Conservation (phyloP, 2,113 vertebrate genomes). For the Myrmecophaga tridactyla region DNA sequence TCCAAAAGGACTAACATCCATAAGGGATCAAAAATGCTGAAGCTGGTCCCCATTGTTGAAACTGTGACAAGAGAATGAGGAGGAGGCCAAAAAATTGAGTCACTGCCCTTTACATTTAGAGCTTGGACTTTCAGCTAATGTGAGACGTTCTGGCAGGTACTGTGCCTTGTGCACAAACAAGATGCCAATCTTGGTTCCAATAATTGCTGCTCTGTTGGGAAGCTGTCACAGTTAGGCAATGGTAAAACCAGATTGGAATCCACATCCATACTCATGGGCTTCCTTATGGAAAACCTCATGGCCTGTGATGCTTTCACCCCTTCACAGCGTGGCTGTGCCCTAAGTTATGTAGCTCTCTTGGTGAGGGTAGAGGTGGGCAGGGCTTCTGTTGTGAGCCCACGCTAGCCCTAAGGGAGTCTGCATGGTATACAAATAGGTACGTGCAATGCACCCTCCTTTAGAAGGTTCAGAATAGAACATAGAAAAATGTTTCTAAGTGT, state of each 20-base stretch:
- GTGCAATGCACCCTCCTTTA: background rate
- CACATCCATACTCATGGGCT: background rate
- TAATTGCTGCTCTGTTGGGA: rapidly evolving
- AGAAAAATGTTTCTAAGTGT: background rate
- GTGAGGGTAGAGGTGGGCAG: background rate
- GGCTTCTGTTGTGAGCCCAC: background rate
- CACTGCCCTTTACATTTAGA: background rate
- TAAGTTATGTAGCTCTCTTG: background rate
- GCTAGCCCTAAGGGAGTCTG: background rate
- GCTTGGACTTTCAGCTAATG: background rate
- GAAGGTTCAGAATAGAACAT: background rate
- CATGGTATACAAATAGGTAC: background rate
- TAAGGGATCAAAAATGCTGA: background rate
- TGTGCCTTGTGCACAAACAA: background rate
- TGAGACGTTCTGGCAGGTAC: background rate
- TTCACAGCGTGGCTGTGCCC: background rate
- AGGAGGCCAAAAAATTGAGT: background rate
- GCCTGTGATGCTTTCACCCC: background rate
- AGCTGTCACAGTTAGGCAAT: rapidly evolving
- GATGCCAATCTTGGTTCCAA: rapidly evolving
- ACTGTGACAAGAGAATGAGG: background rate
- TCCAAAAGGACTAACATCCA: rapidly evolving
- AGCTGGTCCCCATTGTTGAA: background rate
- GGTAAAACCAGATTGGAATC: rapidly evolving
- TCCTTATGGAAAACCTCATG: rapidly evolving